These are phyloP conservation scores for Chondrosia reniformis DNA, from an alignment of 37 sponge, comb jelly and placozoan genomes.

Conservation along the genomic window DNA sequence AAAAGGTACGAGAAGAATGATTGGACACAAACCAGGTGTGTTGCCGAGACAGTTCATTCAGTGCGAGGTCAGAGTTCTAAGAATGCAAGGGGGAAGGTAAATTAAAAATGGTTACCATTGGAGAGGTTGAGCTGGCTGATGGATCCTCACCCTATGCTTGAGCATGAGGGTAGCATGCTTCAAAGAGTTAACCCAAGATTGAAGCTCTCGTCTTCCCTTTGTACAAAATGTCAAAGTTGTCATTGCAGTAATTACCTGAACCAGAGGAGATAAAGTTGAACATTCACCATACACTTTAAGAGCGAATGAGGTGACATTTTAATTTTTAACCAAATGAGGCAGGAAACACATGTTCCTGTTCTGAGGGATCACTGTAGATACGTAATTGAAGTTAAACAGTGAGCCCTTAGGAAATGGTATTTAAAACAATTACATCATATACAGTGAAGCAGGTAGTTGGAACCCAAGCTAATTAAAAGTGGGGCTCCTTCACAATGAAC, in stretches of 20 bases:
- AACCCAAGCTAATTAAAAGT: too few relatives aligned
- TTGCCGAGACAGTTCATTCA: conserved; percentile 41
- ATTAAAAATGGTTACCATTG: neutral
- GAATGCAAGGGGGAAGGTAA: neutral
- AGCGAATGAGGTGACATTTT: too few relatives aligned
- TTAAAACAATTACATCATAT: neutral
- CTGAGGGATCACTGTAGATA: too few relatives aligned
- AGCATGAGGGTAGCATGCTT: conserved; percentile 27
- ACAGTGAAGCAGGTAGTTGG: too few relatives aligned
- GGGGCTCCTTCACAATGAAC: too few relatives aligned
- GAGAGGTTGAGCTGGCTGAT: neutral
- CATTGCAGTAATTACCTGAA: conserved; percentile 63
- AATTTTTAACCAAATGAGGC: too few relatives aligned
- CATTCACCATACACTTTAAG: neutral
- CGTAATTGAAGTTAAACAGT: neutral
- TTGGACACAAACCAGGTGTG: conserved; percentile 85
- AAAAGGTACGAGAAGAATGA: conserved; percentile 69
- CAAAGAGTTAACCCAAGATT: conserved; percentile 86
- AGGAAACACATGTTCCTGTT: too few relatives aligned
- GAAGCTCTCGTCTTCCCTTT: conserved; percentile 75
- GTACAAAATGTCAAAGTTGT: conserved; percentile 66
- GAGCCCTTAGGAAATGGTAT: neutral
- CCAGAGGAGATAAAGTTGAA: neutral
- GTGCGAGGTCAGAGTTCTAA: neutral
- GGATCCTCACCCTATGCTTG: neutral